Percentiles rank a stretch among this genome's conserved stretches.
Conservation (phyloP, 2,797 vertebrate species). For the Hydrocynus forskahlii region DNA sequence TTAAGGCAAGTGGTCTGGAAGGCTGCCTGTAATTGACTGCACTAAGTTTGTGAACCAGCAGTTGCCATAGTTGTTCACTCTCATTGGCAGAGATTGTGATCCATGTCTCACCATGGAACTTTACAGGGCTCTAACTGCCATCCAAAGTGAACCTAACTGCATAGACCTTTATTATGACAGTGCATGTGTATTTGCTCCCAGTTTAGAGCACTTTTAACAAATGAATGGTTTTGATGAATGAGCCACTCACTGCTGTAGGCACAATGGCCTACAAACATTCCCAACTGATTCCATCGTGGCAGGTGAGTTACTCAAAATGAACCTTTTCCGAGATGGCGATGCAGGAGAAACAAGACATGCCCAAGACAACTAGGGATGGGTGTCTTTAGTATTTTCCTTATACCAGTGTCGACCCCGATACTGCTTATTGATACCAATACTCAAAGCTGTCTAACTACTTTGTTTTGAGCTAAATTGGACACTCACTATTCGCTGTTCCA, state of each 20-base stretch:
- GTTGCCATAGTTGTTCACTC: conserved; percentile 66
- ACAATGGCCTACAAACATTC: background rate
- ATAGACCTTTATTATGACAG: background rate
- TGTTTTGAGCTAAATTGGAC: no score
- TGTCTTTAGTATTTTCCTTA: no score
- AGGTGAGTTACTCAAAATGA: background rate
- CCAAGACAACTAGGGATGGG: background rate
- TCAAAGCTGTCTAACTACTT: no score
- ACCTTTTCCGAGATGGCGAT: background rate
- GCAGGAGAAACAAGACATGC: background rate
- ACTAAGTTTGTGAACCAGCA: conserved; percentile 30
- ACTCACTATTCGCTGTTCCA: no score
- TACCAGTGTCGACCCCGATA: no score
- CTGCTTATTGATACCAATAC: no score
- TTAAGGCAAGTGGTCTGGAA: conserved; percentile 75
- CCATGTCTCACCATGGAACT: background rate
- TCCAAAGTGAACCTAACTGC: conserved; percentile 3
- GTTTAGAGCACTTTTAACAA: background rate
- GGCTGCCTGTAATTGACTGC: conserved; percentile 62
- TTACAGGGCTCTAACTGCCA: background rate
- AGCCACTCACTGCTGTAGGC: conserved; percentile 3
- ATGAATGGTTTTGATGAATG: background rate
- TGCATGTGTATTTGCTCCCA: background rate
- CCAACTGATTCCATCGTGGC: background rate
- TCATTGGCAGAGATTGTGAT: conserved; percentile 59